Evolutionary conservation across 2,113 vertebrate species (phyloP), one percentile per base, ranked within the genome.

Genomic region (Sakesphorus luctuosus): DNA sequence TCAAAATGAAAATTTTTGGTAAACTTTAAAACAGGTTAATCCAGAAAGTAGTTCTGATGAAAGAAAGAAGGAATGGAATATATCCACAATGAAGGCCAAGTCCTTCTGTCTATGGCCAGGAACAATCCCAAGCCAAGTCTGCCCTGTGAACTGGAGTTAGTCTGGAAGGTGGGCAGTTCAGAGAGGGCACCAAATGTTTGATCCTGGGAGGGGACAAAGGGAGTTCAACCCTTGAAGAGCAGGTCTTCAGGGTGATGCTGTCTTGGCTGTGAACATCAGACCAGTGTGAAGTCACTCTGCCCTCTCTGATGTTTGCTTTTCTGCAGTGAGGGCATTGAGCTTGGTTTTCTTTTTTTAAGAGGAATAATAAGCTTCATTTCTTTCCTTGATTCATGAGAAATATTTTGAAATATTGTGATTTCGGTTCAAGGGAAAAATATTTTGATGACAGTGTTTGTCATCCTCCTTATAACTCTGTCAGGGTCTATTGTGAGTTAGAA

Each of bases 201-300:
- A 47, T 47, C 33, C 63, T 35, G 18, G 46, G 1, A 4, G 49
- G 28, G 6, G 1, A 2, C 36, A 33, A 33, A 43, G 29, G 23
- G 12, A 56, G 13, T 71, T 65, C 26, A 35, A 0, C 49, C 43
- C 58, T 21, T 68, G 12, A 55, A 38, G 29, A 6, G 3, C 8
- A 0, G 2, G 3, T 63, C 35, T 71, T 53, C 66, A 36, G 0
- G 38, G 25, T 33, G 20, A 5, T 3, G 6, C n/a, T 58, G 2
- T 47, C 33, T 38, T 53, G 43, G 14, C 31, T 9, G 2, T n/a
- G 40, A 78, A 6, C 31, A 5, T 16, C 21, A 72, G 50, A n/a
- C 47, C 47, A 31, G 16, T 15, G 18, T 79, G 62, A 53, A 79
- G 52, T 40, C 72, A 12, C 14, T 67, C 14, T 24, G 2, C 55